Evolutionary conservation across 2,888 invertebrate genomes (phyloP), one percentile per base, ranked within the genome.

Genomic region (Neelides folsomi): DNA sequence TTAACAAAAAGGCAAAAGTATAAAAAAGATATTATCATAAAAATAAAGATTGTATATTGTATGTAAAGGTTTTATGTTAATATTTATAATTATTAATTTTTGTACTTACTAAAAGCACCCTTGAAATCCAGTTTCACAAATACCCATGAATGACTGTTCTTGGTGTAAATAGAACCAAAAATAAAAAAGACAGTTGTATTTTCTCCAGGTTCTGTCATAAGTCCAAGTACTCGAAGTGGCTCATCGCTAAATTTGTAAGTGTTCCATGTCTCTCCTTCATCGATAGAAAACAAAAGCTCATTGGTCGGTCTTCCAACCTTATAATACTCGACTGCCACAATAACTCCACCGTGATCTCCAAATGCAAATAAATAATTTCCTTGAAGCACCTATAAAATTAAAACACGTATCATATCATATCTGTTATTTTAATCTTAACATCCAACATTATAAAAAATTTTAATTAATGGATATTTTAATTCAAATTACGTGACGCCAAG

Each of bases 171-270:
- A 0, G 90, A 89, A 0, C 90, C 92, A 70, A 92, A 93, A 76
- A 93, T 79, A 1, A 90, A 89, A 67, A 93, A 90, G 1, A 86
- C 79, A 0, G 90, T 88, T 0, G 89, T 87, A 67, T 87, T 89
- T 69, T 89, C 88, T n/a, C 90, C 90, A 0, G 92, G 89, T 67
- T 92, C 90, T 0, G 89, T 92, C 82, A 92, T 86, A 15, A 92
- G 71, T 8, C 89, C 89, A 68, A 90, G 88, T n/a, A 92, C 80
- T 50, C 82, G 76, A 12, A 92, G 76, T 68, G 83, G 80, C 54
- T 81, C 77, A 27, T 78, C 50, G 66, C 84, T 82, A 67, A 81
- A 80, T 68, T 75, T 71, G 65, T 81, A 78, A 34, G 77, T 75
- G 52, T 78, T 75, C 89, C 89, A 92, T 15, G 77, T 80, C 67